phyloP scores from a whole-genome alignment of 2,113 vertebrate genomes.

The Pogonocichla stellata region DNA sequence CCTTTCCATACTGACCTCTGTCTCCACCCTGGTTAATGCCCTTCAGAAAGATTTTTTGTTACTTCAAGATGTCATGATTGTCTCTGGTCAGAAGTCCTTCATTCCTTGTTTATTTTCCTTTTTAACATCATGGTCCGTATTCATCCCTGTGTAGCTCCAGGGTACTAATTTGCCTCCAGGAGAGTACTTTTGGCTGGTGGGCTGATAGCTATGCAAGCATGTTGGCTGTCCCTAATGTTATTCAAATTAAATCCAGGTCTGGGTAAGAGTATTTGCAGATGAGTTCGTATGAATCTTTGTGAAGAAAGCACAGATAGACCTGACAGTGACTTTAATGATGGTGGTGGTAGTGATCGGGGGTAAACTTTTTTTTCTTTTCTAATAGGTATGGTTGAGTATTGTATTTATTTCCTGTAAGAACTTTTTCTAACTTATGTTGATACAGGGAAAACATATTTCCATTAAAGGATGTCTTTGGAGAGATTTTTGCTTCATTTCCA shows the following conservation, averaged over 20 bases:
- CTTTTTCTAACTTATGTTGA: not conserved
- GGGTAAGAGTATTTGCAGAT: not conserved
- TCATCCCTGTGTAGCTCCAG: not conserved
- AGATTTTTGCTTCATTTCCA: not conserved
- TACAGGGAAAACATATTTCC: not conserved
- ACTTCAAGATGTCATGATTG: not conserved
- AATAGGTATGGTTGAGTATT: not conserved
- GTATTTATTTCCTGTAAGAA: not conserved
- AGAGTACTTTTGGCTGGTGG: not conserved
- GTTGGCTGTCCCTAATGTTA: not conserved
- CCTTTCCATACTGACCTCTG: not conserved
- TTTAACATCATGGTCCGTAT: not conserved
- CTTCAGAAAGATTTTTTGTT: not conserved
- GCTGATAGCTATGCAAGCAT: not conserved
- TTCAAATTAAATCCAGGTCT: not conserved
- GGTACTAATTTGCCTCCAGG: not conserved
- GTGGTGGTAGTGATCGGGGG: not conserved
- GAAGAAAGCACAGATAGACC: not conserved
- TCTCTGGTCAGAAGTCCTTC: not conserved
- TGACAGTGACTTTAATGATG: not conserved
- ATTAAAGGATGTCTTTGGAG: not conserved
- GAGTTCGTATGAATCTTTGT: not conserved
- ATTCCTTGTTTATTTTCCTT: not conserved
- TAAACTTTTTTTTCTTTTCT: not conserved
- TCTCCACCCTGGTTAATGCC: not conserved